Conservation (phyloP, 2,797 vertebrate species). For the Huso huso region DNA sequence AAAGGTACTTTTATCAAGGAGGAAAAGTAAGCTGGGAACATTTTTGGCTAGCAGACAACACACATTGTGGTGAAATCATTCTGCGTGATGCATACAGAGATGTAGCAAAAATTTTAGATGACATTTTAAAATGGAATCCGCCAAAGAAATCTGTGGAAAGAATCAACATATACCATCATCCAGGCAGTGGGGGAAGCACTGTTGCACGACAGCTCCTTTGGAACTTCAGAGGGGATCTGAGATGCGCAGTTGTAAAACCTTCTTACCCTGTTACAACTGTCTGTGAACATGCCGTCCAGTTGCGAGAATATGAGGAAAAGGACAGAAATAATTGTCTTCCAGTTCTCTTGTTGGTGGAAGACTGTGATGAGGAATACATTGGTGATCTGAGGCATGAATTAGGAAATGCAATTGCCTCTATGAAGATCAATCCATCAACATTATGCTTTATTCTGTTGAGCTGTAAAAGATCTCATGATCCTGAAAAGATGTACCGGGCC, state of each 20-base stretch:
- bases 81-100: constrained; percentile 53
- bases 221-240: constrained; percentile 56
- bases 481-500: constrained; percentile 54
- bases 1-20: constrained; percentile 63
- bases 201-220: constrained; percentile 71
- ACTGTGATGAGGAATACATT: constrained; percentile 63
- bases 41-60: constrained; percentile 54
- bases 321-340: constrained; percentile 53
- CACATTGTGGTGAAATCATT: constrained; percentile 46
- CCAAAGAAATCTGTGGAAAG: constrained; percentile 41
- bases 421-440: constrained; percentile 41
- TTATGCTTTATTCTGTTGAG: constrained; percentile 66
- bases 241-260: constrained; percentile 64
- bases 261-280: constrained; percentile 42
- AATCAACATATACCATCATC: constrained; percentile 73
- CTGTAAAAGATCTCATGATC: constrained; percentile 59
- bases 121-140: constrained; percentile 28
- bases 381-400: constrained; percentile 58
- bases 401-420: constrained; percentile 43
- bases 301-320: constrained; percentile 68
- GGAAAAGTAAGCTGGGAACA: constrained; percentile 51
- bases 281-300: constrained; percentile 54
- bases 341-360: constrained; percentile 67
- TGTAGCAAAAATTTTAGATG: constrained; percentile 38
- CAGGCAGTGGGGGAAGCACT: constrained; percentile 78